Evolutionary conservation across 2,797 vertebrate species (phyloP).

Genomic region (Leptoclinus maculatus): DNA sequence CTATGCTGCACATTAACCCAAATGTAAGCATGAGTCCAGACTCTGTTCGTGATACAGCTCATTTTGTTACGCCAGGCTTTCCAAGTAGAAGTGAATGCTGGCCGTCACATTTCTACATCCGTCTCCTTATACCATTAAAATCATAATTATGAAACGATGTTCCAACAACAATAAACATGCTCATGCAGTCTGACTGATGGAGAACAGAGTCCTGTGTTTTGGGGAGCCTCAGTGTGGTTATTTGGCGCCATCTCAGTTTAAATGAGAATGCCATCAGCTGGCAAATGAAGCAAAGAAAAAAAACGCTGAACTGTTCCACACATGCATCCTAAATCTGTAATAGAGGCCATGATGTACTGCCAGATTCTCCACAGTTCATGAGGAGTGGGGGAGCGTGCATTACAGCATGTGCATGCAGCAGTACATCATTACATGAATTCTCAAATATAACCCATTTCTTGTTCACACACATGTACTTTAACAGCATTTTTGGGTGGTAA

Average conservation of each 20-base stretch:
- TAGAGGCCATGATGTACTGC: conserved; percentile 33
- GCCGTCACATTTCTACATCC: neutral
- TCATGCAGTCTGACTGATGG: neutral
- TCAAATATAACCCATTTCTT: conserved; percentile 24
- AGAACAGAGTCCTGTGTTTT: too few relatives aligned
- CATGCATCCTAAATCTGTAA: conserved; percentile 26
- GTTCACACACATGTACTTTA: neutral
- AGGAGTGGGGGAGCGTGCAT: neutral
- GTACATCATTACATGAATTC: neutral
- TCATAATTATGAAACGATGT: neutral
- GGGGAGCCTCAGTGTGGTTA: conserved; percentile 2
- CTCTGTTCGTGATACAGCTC: neutral
- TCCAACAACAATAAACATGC: neutral
- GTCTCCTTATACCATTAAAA: conserved; percentile 8
- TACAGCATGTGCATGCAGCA: conserved; percentile 1
- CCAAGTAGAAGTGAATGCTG: neutral
- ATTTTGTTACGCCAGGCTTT: neutral
- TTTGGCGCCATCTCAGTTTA: conserved; percentile 11
- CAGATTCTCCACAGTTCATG: conserved; percentile 7
- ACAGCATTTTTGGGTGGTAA: neutral
- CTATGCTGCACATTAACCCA: neutral
- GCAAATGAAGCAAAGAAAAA: conserved; percentile 23
- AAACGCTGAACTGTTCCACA: conserved; percentile 22
- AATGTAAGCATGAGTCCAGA: neutral
- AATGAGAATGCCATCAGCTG: conserved; percentile 24